phyloP scores from a whole-genome alignment of 1,140 invertebrate species.

The Cotesia vestalis region DNA sequence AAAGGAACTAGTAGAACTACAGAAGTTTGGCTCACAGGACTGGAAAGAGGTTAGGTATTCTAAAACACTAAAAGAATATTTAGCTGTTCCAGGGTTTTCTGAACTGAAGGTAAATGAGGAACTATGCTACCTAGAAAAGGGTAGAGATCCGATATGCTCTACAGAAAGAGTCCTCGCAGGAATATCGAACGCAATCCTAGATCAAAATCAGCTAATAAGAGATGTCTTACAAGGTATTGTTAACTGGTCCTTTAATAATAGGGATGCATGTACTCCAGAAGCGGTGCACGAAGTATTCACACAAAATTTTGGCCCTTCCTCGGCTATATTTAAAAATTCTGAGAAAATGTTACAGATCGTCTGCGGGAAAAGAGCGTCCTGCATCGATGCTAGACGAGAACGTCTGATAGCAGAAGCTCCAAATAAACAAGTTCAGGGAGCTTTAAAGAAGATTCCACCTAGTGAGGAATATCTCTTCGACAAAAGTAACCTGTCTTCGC shows the following conservation, averaged over 20 bases:
- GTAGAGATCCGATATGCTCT: constrained; percentile 18
- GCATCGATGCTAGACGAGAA: constrained; percentile 45
- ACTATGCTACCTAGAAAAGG: constrained; percentile 37
- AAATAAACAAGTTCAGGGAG: constrained; percentile 40
- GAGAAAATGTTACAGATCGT: constrained; percentile 43
- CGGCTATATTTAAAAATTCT: constrained; percentile 30
- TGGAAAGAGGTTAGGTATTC: constrained; percentile 36
- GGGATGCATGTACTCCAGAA: background rate
- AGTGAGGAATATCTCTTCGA: constrained; percentile 43
- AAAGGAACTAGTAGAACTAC: constrained; percentile 8
- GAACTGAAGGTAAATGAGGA: constrained; percentile 43
- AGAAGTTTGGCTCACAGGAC: constrained; percentile 25
- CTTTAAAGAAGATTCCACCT: constrained; percentile 40
- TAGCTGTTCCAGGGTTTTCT: constrained; percentile 33
- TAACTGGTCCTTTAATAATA: background rate
- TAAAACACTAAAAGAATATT: constrained; percentile 33
- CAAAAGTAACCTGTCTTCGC: constrained; percentile 35
- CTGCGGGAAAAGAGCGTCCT: constrained; percentile 48
- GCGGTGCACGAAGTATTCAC: background rate
- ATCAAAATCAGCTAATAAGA: too few species aligned
- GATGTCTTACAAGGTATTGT: background rate
- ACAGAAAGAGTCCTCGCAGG: constrained; percentile 19
- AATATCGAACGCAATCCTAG: background rate
- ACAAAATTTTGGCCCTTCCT: background rate
- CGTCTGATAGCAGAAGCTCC: constrained; percentile 35